Conservation (phyloP, 23 tunicate genomes). For the Halocynthia roretzi region DNA sequence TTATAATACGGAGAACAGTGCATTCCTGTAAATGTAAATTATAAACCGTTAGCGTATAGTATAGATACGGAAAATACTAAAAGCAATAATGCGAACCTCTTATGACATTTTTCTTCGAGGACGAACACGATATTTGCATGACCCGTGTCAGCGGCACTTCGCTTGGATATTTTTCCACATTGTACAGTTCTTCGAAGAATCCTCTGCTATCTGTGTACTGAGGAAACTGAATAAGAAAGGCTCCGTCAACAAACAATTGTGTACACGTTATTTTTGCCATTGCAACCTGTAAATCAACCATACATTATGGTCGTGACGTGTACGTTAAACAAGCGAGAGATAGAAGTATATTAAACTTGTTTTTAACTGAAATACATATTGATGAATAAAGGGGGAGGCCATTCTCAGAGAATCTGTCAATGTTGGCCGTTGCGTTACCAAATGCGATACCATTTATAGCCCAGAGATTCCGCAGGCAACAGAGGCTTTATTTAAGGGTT, state of each 20-base stretch:
- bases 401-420: no score
- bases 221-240: background rate
- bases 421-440: no score
- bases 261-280: background rate
- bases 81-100: background rate
- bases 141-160: background rate
- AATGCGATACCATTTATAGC: no score
- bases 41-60: background rate
- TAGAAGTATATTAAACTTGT: no score
- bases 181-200: constrained; percentile 3
- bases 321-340: no score
- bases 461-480: no score
- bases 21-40: background rate
- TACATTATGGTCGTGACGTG: no score
- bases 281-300: no score
- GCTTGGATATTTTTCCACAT: background rate
- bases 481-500: no score
- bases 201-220: constrained; percentile 1
- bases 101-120: background rate
- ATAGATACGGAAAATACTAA: background rate
- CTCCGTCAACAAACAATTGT: constrained; percentile 3
- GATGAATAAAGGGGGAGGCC: no score
- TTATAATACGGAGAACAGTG: constrained; percentile 7
- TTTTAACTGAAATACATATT: no score
- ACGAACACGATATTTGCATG: background rate